phyloP scores from a whole-genome alignment of 2,888 invertebrate species.

The Dryobotodes eremita region DNA sequence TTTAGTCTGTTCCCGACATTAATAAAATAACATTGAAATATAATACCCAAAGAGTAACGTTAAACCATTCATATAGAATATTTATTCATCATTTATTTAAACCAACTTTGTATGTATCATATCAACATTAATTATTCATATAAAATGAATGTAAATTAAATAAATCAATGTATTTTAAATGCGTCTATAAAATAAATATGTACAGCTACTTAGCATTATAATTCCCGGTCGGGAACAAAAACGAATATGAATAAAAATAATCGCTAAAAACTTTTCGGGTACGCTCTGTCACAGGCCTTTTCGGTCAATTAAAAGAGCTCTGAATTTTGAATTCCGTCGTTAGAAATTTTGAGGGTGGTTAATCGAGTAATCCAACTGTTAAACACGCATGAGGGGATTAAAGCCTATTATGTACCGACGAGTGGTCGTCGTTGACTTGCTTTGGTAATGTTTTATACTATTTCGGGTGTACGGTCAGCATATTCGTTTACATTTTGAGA shows the following conservation, averaged over 20 bases:
- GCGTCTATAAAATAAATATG: constrained; percentile 42
- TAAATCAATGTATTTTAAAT: constrained; percentile 51
- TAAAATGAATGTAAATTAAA: constrained; percentile 38
- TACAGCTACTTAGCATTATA: constrained; percentile 57
- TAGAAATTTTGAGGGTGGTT: constrained; percentile 73
- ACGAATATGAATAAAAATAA: constrained; percentile 69
- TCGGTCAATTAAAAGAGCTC: constrained; percentile 78
- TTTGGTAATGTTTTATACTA: constrained; percentile 54
- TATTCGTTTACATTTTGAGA: constrained; percentile 2
- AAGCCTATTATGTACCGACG: constrained; percentile 75
- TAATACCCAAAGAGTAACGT: constrained; percentile 12
- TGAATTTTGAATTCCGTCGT: constrained; percentile 74
- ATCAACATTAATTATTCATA: constrained; percentile 33
- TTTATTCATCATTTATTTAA: constrained; percentile 46
- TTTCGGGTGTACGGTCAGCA: constrained; percentile 35
- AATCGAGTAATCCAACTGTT: constrained; percentile 82
- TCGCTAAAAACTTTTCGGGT: constrained; percentile 70
- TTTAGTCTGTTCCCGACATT: not conserved
- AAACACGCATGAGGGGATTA: constrained; percentile 82
- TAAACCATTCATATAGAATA: constrained; percentile 20
- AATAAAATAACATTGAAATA: constrained; percentile 27
- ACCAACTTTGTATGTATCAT: constrained; percentile 24
- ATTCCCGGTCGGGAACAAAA: constrained; percentile 60
- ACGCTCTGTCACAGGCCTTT: constrained; percentile 70
- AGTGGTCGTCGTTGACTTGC: constrained; percentile 65